phyloP scores from a whole-genome alignment of 1,140 invertebrate genomes.

The Calycopis cecrops region DNA sequence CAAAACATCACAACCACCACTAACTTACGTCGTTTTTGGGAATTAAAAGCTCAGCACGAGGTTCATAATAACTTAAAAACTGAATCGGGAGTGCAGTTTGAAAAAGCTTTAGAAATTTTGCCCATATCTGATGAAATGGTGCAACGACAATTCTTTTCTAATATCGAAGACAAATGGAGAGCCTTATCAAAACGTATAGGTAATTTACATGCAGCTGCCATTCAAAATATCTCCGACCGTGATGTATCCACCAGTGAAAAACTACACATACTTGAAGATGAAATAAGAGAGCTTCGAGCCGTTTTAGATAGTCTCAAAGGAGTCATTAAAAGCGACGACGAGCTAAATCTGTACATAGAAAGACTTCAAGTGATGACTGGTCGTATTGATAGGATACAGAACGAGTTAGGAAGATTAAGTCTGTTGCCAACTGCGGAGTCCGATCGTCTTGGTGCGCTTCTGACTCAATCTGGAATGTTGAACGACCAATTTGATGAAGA shows the following conservation, averaged over 20 bases:
- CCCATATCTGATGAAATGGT: conserved; percentile 87
- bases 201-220: conserved; percentile 79
- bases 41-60: conserved; percentile 90
- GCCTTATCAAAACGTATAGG: conserved; percentile 79
- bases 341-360: conserved; percentile 86
- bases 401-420: conserved; percentile 84
- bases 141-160: conserved; percentile 84
- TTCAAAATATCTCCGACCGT: conserved; percentile 81
- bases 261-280: conserved; percentile 82
- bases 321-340: conserved; percentile 87
- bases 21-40: conserved; percentile 89
- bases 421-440: conserved; percentile 82
- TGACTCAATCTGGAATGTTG: conserved; percentile 80
- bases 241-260: conserved; percentile 83
- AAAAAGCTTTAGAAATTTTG: conserved; percentile 85
- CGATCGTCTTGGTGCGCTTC: conserved; percentile 82
- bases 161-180: conserved; percentile 86
- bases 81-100: conserved; percentile 83
- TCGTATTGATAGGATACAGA: conserved; percentile 84
- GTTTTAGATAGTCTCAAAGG: conserved; percentile 82
- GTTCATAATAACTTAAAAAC: conserved; percentile 86
- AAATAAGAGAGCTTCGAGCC: conserved; percentile 81
- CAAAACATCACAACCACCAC: conserved; percentile 77
- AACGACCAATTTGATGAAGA: conserved; percentile 84
- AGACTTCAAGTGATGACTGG: conserved; percentile 84